Conservation (phyloP, 2,797 vertebrate genomes). For the Tokudaia tokunoshimensis region DNA sequence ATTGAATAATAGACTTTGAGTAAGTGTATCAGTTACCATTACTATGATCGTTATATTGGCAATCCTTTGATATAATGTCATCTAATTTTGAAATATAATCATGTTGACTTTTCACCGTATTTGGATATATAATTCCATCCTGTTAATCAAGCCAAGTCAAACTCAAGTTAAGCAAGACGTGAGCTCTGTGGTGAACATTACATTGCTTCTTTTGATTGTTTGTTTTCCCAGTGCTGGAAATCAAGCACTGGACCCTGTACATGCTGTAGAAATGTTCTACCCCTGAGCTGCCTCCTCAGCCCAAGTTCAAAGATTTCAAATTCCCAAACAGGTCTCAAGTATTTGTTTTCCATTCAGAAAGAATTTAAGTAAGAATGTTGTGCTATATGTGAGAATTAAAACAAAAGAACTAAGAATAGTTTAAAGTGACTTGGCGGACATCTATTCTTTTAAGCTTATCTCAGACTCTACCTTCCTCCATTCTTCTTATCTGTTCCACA, state of each 20-base stretch:
- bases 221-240: not conserved
- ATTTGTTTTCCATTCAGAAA: conserved; percentile 14
- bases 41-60: not conserved
- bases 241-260: not conserved
- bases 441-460: not conserved
- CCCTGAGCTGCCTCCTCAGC: not conserved
- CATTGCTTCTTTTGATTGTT: not conserved
- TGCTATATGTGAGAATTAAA: not conserved
- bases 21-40: not conserved
- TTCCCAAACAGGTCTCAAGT: not conserved
- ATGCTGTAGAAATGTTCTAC: no score
- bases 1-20: not conserved
- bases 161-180: not conserved
- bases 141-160: not conserved
- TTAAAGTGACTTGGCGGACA: not conserved
- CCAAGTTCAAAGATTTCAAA: not conserved
- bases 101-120: not conserved
- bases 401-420: not conserved
- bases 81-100: not conserved
- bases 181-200: not conserved
- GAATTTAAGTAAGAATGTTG: not conserved
- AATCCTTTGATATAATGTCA: not conserved
- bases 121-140: not conserved
- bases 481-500: not conserved
- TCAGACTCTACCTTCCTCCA: not conserved